Base-by-base conservation (phyloP, 2,888 invertebrate species). In the Sthenelais limicola region DNA sequence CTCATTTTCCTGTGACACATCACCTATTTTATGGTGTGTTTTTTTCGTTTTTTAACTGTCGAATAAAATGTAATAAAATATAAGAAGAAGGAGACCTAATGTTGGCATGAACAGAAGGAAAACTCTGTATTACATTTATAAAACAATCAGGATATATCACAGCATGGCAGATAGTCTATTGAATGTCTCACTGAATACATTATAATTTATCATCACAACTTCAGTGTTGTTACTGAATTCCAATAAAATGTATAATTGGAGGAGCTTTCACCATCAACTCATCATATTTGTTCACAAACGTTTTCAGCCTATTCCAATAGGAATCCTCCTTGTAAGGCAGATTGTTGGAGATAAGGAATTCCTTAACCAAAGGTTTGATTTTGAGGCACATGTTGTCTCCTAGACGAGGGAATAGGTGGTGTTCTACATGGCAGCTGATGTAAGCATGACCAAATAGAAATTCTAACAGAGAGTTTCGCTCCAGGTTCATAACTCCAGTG, bases 321-420 rank as follows among this genome's bases (percentile, higher is more conserved):
- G 81, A 74, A 12, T 79, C 80, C 74, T 85, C 83, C 30, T 86
- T 74, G 78, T 87, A 87, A 0, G 85, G 84, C 54, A 86, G 76
- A 5, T 80, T 82, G 71, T 81, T 76, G 5, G 79, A 77, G 68
- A 76, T 76, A 58, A 86, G 74, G 73, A 82, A 87, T 49, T 79
- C 72, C 3, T 79, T 78, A 3, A 87, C 86, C 12, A 84, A 48
- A 0, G 87, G 86, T 69, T 85, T 83, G 33, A 86, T 79, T 71
- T 82, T 84, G 49, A 86, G 76, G 48, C 86, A 87, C 86, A 87
- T 86, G 77, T 83, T 81, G 79, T 87, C 87, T 0, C 85, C 85
- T 15, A 86, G 81, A 2, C 74, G 75, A 0, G 86, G 85, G 71
- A 86, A 87, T 33, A 87, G 78, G 70, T 87, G 87, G 68, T 87